Percentiles rank a stretch among this genome's conserved stretches.
Evolutionary conservation across 2,797 vertebrate species (phyloP).

Genomic region (Coracias cyanogaster): DNA sequence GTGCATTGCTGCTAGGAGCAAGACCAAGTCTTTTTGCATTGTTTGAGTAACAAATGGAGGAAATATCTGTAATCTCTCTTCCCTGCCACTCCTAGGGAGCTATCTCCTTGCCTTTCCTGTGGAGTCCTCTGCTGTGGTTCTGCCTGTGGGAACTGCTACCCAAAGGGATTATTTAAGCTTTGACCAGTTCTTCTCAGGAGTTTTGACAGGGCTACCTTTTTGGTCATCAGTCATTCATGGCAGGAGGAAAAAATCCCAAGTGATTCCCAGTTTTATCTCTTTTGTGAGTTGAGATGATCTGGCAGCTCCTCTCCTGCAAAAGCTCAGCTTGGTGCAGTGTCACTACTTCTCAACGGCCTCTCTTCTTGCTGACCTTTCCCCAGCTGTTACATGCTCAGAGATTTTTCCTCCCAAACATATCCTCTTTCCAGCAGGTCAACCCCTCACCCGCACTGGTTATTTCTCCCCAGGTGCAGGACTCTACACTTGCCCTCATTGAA

Average conservation of each 20-base stretch:
- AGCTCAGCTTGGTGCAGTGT: neutral
- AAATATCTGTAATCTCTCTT: constrained; percentile 61
- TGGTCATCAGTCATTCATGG: neutral
- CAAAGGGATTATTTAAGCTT: neutral
- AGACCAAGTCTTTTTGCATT: neutral
- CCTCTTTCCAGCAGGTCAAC: neutral
- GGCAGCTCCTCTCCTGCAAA: neutral
- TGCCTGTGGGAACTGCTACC: constrained; percentile 36
- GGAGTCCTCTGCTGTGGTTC: neutral
- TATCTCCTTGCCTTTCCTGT: constrained; percentile 64
- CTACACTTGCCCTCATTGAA: too few species aligned
- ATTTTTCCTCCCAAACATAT: neutral
- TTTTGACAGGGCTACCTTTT: neutral
- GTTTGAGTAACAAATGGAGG: constrained; percentile 64
- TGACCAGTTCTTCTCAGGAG: neutral
- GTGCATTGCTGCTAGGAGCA: neutral
- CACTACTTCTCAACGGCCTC: neutral
- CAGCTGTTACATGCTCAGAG: neutral
- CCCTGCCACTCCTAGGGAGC: constrained; percentile 54
- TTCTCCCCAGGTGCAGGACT: too few species aligned
- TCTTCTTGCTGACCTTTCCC: neutral
- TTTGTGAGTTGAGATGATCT: neutral
- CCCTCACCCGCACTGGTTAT: too few species aligned
- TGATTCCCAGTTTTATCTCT: neutral
- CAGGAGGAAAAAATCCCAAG: neutral